A percentile compares a stretch with the other conserved stretches of the same genome.
Conservation (phyloP, 1,140 invertebrate species). For the Listronotus oregonensis region DNA sequence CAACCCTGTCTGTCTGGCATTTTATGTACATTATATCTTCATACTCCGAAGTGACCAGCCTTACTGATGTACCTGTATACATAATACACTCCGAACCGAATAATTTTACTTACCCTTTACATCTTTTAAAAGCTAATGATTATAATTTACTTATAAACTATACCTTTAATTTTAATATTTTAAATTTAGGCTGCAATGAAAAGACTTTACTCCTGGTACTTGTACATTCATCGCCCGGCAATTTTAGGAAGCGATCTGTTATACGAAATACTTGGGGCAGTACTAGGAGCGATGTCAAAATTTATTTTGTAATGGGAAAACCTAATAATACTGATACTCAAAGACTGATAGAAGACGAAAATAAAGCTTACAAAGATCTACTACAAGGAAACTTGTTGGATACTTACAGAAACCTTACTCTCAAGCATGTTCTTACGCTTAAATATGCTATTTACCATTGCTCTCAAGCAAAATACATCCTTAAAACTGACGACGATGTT, state of each 20-base stretch:
- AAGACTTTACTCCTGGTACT: constrained; percentile 60
- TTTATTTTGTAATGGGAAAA: constrained; percentile 74
- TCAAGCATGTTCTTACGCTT: constrained; percentile 83
- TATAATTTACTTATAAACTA: constrained; percentile 48
- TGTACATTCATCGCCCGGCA: constrained; percentile 70
- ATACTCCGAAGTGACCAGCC: constrained; percentile 9
- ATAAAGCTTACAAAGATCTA: constrained; percentile 67
- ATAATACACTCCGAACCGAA: constrained; percentile 19
- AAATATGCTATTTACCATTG: constrained; percentile 79
- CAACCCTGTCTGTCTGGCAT: constrained; percentile 18
- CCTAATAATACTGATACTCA: constrained; percentile 57
- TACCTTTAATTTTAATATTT: constrained; percentile 48
- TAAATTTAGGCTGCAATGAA: constrained; percentile 48
- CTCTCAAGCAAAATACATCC: constrained; percentile 70
- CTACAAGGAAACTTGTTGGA: constrained; percentile 80
- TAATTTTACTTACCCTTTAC: constrained; percentile 38
- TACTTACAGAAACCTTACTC: constrained; percentile 83
- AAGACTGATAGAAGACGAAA: constrained; percentile 64
- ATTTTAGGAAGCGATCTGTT: constrained; percentile 64
- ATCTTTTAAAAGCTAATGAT: constrained; percentile 40
- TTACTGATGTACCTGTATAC: constrained; percentile 4
- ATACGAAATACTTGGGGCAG: constrained; percentile 74
- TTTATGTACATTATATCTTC: background rate
- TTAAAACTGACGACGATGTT: constrained; percentile 82
- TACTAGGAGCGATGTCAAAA: constrained; percentile 53